These are phyloP conservation scores for Porites cylindrica DNA, from an alignment of 92 coral and sea anemone genomes.

Conservation along the genomic window DNA sequence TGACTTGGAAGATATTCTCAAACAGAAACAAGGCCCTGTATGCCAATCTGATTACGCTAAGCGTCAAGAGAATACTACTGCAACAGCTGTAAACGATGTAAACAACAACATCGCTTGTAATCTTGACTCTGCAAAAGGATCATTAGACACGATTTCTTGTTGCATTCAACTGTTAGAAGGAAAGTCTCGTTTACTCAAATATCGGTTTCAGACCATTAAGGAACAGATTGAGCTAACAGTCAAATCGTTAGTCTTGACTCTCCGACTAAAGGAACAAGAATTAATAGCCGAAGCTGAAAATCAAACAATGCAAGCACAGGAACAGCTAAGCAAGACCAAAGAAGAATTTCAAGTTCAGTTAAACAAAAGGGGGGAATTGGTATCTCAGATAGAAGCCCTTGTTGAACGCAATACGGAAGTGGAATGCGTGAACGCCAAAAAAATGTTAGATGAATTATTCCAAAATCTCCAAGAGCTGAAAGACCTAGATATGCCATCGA, in stretches of 20 bases:
- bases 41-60: conserved; percentile 11
- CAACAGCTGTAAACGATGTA: conserved; percentile 20
- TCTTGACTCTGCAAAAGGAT: conserved; percentile 3
- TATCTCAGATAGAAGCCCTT: neutral
- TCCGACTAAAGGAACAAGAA: conserved; percentile 13
- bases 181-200: neutral
- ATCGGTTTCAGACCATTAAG: neutral
- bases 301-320: conserved; percentile 1
- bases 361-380: neutral
- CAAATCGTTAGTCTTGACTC: neutral
- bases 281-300: conserved; percentile 5
- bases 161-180: conserved; percentile 9
- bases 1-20: conserved; percentile 34
- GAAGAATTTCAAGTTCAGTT: neutral
- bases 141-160: neutral
- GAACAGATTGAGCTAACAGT: conserved; percentile 9
- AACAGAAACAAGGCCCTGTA: conserved; percentile 3
- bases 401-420: neutral
- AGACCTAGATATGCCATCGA: neutral
- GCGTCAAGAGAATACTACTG: conserved; percentile 3
- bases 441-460: neutral
- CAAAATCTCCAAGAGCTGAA: neutral
- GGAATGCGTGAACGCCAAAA: neutral
- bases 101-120: neutral
- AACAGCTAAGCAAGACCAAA: neutral